These are phyloP conservation scores for Eretmocerus hayati DNA, from an alignment of 2,888 invertebrate genomes.

Conservation along the genomic window DNA sequence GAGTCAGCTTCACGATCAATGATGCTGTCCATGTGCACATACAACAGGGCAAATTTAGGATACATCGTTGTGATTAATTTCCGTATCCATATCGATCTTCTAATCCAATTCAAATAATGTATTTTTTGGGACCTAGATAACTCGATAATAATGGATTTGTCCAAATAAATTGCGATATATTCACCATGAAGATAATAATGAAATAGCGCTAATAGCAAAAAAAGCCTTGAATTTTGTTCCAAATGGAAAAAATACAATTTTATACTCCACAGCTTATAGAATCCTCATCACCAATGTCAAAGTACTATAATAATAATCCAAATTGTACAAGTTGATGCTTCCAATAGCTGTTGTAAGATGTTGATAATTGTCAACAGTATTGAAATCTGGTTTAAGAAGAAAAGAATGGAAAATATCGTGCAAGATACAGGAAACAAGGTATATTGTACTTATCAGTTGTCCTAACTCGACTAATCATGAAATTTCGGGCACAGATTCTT, in stretches of 20 bases:
- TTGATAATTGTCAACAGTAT: conserved; percentile 21
- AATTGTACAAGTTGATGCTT: conserved; percentile 12
- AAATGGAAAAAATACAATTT: neutral
- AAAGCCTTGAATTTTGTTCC: conserved; percentile 1
- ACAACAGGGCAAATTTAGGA: too few relatives aligned
- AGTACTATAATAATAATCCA: neutral
- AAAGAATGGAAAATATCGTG: neutral
- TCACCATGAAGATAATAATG: conserved; percentile 3
- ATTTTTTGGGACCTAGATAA: too few relatives aligned
- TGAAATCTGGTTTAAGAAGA: conserved; percentile 9
- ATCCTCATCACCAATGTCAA: neutral
- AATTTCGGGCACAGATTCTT: too few relatives aligned
- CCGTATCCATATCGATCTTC: too few relatives aligned
- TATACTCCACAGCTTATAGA: neutral
- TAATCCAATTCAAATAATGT: too few relatives aligned
- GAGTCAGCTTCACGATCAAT: conserved; percentile 1
- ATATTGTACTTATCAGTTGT: conserved; percentile 3
- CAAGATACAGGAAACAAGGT: neutral
- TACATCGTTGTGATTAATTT: too few relatives aligned
- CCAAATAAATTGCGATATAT: too few relatives aligned
- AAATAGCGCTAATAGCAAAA: conserved; percentile 7
- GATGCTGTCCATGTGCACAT: too few relatives aligned
- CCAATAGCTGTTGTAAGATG: conserved; percentile 22
- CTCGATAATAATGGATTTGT: too few relatives aligned
- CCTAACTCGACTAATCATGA: too few relatives aligned